phyloP scores from a whole-genome alignment of 2,888 invertebrate species.

The Rutpela maculata region DNA sequence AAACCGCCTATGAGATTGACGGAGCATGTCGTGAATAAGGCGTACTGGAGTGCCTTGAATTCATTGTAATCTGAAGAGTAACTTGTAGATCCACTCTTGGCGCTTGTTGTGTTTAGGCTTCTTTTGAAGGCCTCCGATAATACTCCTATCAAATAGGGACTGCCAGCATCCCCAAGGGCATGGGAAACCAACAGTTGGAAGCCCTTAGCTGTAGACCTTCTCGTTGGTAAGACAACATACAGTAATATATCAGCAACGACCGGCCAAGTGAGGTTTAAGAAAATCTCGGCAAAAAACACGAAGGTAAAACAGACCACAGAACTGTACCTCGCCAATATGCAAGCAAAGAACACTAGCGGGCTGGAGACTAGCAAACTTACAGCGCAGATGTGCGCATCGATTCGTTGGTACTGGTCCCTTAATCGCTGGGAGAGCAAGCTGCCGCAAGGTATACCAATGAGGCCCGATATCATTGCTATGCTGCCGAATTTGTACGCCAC shows the following conservation, averaged over 20 bases:
- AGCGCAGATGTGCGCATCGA: slow-evolving; percentile 95
- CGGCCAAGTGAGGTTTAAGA: slow-evolving; percentile 98
- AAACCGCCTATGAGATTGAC: slow-evolving; percentile 93
- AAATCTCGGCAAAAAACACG: slow-evolving; percentile 89
- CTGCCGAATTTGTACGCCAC: slow-evolving; percentile 94
- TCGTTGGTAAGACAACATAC: slow-evolving; percentile 97
- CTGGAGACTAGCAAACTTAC: slow-evolving; percentile 89
- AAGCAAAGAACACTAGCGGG: slow-evolving; percentile 90
- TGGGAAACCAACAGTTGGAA: slow-evolving; percentile 98
- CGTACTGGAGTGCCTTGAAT: slow-evolving; percentile 89
- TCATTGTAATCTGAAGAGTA: slow-evolving; percentile 63
- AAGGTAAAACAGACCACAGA: slow-evolving; percentile 83
- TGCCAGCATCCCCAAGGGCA: slow-evolving; percentile 97
- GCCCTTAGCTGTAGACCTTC: slow-evolving; percentile 97
- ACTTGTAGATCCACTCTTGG: slow-evolving; percentile 39
- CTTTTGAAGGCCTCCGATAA: slow-evolving; percentile 58
- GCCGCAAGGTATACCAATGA: slow-evolving; percentile 94
- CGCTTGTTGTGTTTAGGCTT: slow-evolving; percentile 31
- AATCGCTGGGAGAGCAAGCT: slow-evolving; percentile 85
- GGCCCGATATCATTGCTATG: slow-evolving; percentile 93
- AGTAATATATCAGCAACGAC: slow-evolving; percentile 78
- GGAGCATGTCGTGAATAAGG: slow-evolving; percentile 94
- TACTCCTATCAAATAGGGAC: slow-evolving; percentile 97
- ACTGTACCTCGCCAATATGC: slow-evolving; percentile 82
- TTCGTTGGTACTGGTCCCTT: slow-evolving; percentile 79